Conservation (phyloP, 2,888 invertebrate species). For the Morpho deidamia region DNA sequence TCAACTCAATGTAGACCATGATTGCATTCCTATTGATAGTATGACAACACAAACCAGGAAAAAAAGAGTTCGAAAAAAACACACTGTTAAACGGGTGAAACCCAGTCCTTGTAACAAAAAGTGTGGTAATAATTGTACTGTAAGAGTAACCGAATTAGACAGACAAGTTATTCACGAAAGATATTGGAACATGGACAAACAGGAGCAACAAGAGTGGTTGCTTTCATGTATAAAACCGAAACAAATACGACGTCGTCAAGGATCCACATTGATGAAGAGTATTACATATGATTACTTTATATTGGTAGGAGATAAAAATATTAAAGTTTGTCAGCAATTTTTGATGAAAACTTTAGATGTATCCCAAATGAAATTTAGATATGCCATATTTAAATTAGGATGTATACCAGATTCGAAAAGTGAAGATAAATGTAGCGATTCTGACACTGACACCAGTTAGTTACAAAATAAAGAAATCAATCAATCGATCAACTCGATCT, state of each 20-base stretch:
- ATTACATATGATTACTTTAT: constrained; percentile 3
- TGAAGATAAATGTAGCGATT: not conserved
- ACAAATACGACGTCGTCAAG: constrained; percentile 1
- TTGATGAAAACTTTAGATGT: constrained; percentile 8
- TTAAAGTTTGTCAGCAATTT: constrained; percentile 9
- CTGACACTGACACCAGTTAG: not conserved
- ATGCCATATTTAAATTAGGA: constrained; percentile 4
- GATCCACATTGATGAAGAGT: not conserved
- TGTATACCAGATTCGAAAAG: too few species aligned
- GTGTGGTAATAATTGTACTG: not conserved
- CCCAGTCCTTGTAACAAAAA: constrained; percentile 7
- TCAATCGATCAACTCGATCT: not conserved
- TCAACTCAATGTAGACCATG: not conserved
- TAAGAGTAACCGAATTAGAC: constrained; percentile 1
- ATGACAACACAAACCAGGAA: not conserved
- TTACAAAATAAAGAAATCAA: too few species aligned
- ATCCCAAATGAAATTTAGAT: constrained; percentile 8
- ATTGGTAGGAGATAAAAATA: not conserved
- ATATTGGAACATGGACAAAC: constrained; percentile 6
- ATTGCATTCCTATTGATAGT: too few species aligned
- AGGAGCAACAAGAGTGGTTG: constrained; percentile 1
- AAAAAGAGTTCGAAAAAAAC: not conserved
- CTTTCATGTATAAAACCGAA: constrained; percentile 3
- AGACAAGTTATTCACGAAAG: constrained; percentile 1
- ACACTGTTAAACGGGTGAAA: constrained; percentile 1